Percentiles rank a stretch among this genome's conserved stretches.
These are phyloP conservation scores for Brachirus orientalis DNA, from an alignment of 2,113 vertebrate genomes.

Conservation along the genomic window DNA sequence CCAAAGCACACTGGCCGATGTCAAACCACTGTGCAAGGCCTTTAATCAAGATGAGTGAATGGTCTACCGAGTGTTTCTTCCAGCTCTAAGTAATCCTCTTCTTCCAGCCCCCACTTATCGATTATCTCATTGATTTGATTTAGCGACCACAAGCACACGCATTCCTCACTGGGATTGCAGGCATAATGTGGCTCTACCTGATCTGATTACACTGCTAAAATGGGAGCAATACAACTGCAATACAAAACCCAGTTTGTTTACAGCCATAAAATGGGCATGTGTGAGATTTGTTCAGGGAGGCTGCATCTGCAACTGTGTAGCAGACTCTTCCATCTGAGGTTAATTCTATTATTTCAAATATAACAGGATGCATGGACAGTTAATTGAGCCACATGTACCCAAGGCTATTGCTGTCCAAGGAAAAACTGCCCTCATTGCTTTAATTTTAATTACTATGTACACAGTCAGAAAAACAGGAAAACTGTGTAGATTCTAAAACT, in stretches of 20 bases:
- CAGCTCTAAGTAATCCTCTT: constrained; percentile 69
- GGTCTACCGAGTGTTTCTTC: constrained; percentile 52
- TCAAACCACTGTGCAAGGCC: constrained; percentile 40
- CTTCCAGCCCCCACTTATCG: constrained; percentile 64
- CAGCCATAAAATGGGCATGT: constrained; percentile 3
- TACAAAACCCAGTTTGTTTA: constrained; percentile 28
- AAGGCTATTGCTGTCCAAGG: constrained; percentile 32
- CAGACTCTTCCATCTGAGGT: no score
- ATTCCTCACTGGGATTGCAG: constrained; percentile 52
- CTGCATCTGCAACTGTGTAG: no score
- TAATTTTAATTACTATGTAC: no score
- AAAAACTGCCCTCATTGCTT: constrained; percentile 11
- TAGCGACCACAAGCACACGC: constrained; percentile 40
- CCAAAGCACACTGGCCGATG: constrained; percentile 9
- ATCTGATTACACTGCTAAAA: constrained; percentile 58
- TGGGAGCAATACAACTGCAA: constrained; percentile 7
- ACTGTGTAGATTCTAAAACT: not conserved
- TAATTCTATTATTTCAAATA: no score
- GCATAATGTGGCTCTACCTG: constrained; percentile 48
- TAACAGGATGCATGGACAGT: not conserved
- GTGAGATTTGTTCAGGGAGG: constrained; percentile 9
- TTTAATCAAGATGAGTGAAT: constrained; percentile 73
- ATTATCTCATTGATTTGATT: constrained; percentile 75
- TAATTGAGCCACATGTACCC: not conserved
- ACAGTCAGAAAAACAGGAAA: no score